Evolutionary conservation across 1,140 invertebrate species (phyloP).

Genomic region (Drosophila nikananu): DNA sequence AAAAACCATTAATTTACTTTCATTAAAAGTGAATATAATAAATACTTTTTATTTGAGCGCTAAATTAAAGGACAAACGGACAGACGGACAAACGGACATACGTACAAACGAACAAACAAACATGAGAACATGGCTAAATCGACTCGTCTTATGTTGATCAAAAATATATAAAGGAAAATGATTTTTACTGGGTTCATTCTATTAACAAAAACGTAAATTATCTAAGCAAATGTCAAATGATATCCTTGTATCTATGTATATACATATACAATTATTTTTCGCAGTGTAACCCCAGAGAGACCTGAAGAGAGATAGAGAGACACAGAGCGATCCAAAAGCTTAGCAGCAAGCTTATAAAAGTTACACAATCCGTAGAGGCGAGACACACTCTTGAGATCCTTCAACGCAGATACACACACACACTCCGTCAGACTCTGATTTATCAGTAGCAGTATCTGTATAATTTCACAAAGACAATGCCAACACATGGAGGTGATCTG

Average conservation of each 20-base stretch:
- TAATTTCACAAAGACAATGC: conserved; percentile 8
- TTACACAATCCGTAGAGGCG: conserved; percentile 49
- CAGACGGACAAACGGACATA: not conserved
- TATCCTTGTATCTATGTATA: not conserved
- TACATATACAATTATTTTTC: not conserved
- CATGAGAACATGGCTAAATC: not conserved
- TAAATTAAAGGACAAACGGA: too few species aligned
- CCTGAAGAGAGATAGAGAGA: conserved; percentile 9
- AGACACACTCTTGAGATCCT: conserved; percentile 34
- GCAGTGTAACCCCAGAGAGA: not conserved
- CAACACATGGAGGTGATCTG: conserved; percentile 47
- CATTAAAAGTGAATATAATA: not conserved
- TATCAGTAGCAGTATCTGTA: not conserved
- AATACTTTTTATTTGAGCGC: too few species aligned
- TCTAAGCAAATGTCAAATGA: not conserved
- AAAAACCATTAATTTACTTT: not conserved
- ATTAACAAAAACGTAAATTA: not conserved
- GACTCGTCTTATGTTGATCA: not conserved
- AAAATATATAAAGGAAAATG: not conserved
- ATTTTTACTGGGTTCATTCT: not conserved
- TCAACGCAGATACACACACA: conserved; percentile 15
- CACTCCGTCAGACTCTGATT: not conserved
- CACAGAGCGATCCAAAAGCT: conserved; percentile 31
- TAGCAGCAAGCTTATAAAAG: conserved; percentile 42
- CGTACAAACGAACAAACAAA: not conserved